phyloP scores from a whole-genome alignment of 2,113 vertebrate genomes.

The Orcinus orca region DNA sequence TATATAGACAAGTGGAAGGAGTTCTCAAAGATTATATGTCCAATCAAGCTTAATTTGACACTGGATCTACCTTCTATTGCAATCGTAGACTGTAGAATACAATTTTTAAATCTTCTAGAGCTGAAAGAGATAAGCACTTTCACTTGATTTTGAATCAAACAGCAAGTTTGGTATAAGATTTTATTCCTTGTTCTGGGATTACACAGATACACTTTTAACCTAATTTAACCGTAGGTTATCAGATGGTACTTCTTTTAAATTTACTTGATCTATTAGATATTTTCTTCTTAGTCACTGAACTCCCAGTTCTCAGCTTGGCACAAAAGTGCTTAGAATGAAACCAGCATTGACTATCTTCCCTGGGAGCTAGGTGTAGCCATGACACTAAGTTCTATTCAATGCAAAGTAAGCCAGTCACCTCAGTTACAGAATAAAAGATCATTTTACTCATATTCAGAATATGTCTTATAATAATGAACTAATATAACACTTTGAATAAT shows the following conservation, averaged over 20 bases:
- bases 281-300: neutral
- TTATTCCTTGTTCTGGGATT: neutral
- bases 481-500: neutral
- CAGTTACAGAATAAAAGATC: neutral
- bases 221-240: neutral
- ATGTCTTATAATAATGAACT: neutral
- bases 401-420: neutral
- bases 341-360: neutral
- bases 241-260: neutral
- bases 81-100: neutral
- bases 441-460: neutral
- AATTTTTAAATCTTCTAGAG: neutral
- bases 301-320: neutral
- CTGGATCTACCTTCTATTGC: neutral
- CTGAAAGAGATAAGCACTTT: neutral
- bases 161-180: neutral
- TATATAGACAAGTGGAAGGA: conserved; percentile 46
- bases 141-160: neutral
- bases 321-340: neutral
- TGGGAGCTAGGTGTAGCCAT: neutral
- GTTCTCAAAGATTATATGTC: conserved; percentile 58
- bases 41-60: conserved; percentile 58
- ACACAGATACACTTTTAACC: neutral
- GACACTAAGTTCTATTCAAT: neutral
- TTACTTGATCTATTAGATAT: neutral